Conservation (phyloP, 1,140 invertebrate species). For the Zophobas morio region DNA sequence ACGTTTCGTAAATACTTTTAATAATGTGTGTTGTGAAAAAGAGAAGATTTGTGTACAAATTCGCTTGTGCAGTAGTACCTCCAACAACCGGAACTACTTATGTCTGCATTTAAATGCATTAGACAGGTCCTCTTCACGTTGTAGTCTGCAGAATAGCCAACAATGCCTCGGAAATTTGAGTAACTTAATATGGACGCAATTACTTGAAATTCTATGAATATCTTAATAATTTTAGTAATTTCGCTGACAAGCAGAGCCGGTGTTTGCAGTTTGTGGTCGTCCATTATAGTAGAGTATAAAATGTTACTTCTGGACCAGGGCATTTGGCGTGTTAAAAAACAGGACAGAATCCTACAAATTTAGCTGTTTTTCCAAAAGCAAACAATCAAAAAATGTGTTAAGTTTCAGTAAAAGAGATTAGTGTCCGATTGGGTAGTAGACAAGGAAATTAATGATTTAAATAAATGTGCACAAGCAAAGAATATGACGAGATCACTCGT, state of each 20-base stretch:
- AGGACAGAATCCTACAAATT: no score
- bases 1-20: no score
- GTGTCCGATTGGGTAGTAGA: background rate
- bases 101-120: conserved; percentile 41
- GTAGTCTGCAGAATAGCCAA: conserved; percentile 5
- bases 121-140: conserved; percentile 11
- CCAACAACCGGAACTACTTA: background rate
- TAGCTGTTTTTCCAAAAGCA: no score
- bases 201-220: conserved; percentile 24
- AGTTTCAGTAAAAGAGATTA: background rate
- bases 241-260: background rate
- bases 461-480: conserved; percentile 1
- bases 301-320: no score
- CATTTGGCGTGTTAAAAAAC: no score
- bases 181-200: conserved; percentile 27
- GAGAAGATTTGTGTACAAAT: no score
- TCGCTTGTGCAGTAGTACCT: no score
- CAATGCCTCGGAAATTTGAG: conserved; percentile 16
- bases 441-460: background rate
- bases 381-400: no score
- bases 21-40: no score
- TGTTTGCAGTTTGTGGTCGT: conserved; percentile 32
- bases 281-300: background rate
- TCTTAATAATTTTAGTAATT: conserved; percentile 36
- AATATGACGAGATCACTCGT: background rate